These are phyloP conservation scores for Catharus bicknelli DNA, from an alignment of 2,113 vertebrate species.

Conservation along the genomic window DNA sequence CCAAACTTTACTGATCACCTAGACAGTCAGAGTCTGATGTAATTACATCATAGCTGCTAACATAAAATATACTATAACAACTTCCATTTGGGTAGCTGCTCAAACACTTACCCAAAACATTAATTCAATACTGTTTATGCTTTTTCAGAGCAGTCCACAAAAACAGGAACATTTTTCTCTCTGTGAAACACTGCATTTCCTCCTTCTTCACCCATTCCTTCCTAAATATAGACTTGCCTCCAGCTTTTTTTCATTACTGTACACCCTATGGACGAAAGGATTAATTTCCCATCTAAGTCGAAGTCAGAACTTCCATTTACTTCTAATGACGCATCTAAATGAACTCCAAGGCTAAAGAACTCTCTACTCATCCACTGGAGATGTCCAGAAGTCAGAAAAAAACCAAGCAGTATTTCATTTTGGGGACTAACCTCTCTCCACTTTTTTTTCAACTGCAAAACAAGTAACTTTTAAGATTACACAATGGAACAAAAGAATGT, in stretches of 20 bases:
- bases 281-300: background rate
- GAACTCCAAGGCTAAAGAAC: background rate
- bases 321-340: background rate
- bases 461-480: background rate
- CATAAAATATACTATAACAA: background rate
- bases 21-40: background rate
- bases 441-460: background rate
- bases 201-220: background rate
- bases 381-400: background rate
- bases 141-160: background rate
- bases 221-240: background rate
- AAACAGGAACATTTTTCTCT: background rate
- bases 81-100: background rate
- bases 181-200: background rate
- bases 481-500: background rate
- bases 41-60: rapidly evolving
- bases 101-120: background rate
- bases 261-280: background rate
- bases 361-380: background rate
- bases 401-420: background rate
- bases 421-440: background rate
- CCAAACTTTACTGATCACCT: background rate
- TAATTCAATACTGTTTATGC: background rate
- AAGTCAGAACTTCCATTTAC: background rate
- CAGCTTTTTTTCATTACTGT: background rate